Conservation (phyloP, 2,888 invertebrate genomes). For the Caenorhabditis imperialis region DNA sequence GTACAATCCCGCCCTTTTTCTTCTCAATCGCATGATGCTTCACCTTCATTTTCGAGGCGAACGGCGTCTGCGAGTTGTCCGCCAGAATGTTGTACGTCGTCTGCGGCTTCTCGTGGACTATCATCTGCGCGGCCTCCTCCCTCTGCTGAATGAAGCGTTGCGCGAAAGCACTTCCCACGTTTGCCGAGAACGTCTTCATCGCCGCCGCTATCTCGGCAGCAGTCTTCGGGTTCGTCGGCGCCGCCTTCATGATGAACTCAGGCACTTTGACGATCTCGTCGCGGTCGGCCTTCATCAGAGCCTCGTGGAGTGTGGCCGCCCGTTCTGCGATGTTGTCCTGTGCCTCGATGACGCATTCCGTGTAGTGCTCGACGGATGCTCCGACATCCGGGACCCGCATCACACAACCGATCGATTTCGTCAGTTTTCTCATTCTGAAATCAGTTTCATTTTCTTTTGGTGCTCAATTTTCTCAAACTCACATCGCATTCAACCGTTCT, state of each 20-base stretch:
- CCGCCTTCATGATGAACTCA: constrained; percentile 60
- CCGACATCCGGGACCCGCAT: constrained; percentile 56
- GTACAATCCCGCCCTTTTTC: constrained; percentile 15
- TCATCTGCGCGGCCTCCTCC: constrained; percentile 47
- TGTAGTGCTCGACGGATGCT: constrained; percentile 45
- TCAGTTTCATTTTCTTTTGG: background rate
- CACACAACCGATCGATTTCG: constrained; percentile 59
- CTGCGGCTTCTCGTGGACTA: constrained; percentile 53
- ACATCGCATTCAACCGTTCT: constrained; percentile 59
- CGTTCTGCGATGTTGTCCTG: constrained; percentile 72
- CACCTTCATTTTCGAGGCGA: constrained; percentile 21
- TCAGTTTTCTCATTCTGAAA: constrained; percentile 55
- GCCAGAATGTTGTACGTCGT: constrained; percentile 77
- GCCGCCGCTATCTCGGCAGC: constrained; percentile 40
- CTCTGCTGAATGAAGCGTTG: constrained; percentile 42
- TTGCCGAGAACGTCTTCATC: constrained; percentile 53
- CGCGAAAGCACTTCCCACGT: constrained; percentile 47
- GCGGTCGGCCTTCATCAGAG: constrained; percentile 52
- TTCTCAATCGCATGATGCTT: constrained; percentile 48
- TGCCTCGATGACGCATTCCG: constrained; percentile 64
- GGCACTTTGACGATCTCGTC: constrained; percentile 65
- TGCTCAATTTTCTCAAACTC: constrained; percentile 16
- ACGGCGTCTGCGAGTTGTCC: constrained; percentile 34
- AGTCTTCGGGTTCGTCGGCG: constrained; percentile 53
- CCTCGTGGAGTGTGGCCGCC: constrained; percentile 65